Base-by-base conservation (phyloP, 1,140 invertebrate species). In the Zophobas morio region DNA sequence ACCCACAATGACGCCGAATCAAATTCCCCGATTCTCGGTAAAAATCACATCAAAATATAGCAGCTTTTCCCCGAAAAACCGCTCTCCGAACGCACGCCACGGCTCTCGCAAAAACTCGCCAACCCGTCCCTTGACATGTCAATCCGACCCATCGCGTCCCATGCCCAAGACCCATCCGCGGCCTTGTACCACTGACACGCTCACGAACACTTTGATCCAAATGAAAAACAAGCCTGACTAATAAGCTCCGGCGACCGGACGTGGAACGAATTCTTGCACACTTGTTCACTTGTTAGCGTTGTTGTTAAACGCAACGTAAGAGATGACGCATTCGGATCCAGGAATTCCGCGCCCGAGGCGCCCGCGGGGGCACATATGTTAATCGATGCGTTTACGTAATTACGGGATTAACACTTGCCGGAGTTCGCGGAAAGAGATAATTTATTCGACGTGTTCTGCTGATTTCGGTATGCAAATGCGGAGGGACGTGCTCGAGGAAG, bases 241-340 rank as follows among this genome's bases (percentile, higher is more conserved):
- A 53, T 8, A 53, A 53, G 20, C 4, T 4, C 49, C 6, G 6
- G 42, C 42, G 1, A 60, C 56, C 56, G 56, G 56, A 60, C 56
- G 37, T 60, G 56, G 34, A 60, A 60, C 8, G 32, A 60, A 60
- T 60, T 60, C 56, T 37, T 60, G 1, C 8, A n/a, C 33, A 60
- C 56, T 60, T 34, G 8, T 54, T 54, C 51, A 54, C 8, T 46
- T 46, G 42, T 46, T 46, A 8, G 3, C 8, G 42, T 46, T 46
- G 42, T 46, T 8, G 42, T 3, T 8, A 46, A 46, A n/a, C n/a
- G 37, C 56, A 60, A 60, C 42, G 42, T 34, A 36, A 1, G 33
- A 8, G 4, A 34, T 60, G 56, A 60, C 56, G 56, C 33, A 34
- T 34, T 6, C 0, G 34, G 34, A 56, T 56, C 54, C 34, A 56